These are phyloP conservation scores for Chlamydotis undulata DNA, from an alignment of 2,113 vertebrate genomes.

Conservation along the genomic window DNA sequence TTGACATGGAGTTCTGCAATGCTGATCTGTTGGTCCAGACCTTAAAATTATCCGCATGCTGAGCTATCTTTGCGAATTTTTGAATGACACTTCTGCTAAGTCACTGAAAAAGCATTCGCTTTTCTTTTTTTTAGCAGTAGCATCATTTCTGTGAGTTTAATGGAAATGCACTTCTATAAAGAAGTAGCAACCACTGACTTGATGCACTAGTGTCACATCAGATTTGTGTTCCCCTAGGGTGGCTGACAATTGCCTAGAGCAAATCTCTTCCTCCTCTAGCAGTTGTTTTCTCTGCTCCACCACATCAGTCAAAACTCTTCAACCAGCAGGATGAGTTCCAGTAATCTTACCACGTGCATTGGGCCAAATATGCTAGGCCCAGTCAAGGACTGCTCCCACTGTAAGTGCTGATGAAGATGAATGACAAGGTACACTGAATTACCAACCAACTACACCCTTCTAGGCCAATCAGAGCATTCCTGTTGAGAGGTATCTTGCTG, in stretches of 20 bases:
- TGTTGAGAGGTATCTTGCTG: neutral
- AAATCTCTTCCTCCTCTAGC: slow-evolving; percentile 80
- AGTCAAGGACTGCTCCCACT: slow-evolving; percentile 50
- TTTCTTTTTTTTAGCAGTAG: slow-evolving; percentile 55
- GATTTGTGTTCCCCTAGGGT: slow-evolving; percentile 63
- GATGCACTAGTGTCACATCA: neutral
- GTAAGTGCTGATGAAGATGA: slow-evolving; percentile 66
- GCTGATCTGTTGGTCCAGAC: neutral
- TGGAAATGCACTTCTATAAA: neutral
- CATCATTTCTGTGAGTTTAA: neutral
- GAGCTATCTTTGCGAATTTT: neutral
- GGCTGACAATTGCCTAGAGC: slow-evolving; percentile 71
- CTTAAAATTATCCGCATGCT: neutral
- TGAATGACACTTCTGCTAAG: neutral
- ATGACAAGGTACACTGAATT: slow-evolving; percentile 56
- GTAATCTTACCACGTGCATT: slow-evolving; percentile 81
- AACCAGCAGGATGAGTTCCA: slow-evolving; percentile 81
- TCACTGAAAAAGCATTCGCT: neutral
- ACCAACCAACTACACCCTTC: neutral
- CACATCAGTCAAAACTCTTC: slow-evolving; percentile 75
- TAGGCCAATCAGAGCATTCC: rapidly evolving
- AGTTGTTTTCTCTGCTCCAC: slow-evolving; percentile 79
- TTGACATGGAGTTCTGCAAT: neutral
- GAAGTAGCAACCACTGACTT: neutral
- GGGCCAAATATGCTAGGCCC: slow-evolving; percentile 78